Evolutionary conservation across 2,113 vertebrate genomes (phyloP), one percentile per base, ranked within the genome.

Genomic region (Lasiurus borealis): DNA sequence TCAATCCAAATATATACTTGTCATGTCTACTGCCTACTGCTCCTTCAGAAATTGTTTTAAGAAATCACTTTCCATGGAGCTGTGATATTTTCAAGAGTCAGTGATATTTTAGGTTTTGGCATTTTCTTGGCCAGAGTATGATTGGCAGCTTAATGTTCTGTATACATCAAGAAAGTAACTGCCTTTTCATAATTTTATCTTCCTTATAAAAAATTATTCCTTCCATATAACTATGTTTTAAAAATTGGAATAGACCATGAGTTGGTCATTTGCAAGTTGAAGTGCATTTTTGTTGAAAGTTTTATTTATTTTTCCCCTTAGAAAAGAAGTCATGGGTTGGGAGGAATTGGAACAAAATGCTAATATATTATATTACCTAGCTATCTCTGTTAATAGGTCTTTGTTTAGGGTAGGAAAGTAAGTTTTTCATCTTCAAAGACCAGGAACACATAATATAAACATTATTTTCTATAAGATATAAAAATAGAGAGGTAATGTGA

Each of bases 31-130:
- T 59, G 54, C 11, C n/a, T 23, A 29, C 12, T 81, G 12, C 31
- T 71, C 25, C 13, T 73, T 89, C 16, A 89, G 34, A 89, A 90
- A 92, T 77, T 89, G 12, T 77, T 85, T 50, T 92, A 85, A 92
- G 68, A 25, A 71, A n/a, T 84, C 12, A 31, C 5, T 92, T 92
- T 68, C 4, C 25, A 36, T 86, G 34, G 14, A 69, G 2, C 3
- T 40, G 77, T 78, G 64, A 34, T 48, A 88, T 34, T 57, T 87
- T 75, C 5, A 80, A 85, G 19, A 76, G 69, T 72, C 27, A 72
- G 12, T 40, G 19, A 16, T 81, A 72, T 77, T 94, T 87, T 66
- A 95, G 50, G 5, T 75, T 91, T 54, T 57, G 44, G 7, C 13
- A 29, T 92, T 90, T 92, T 94, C 36, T 86, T 25, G 82, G 5